A percentile compares a stretch with the other conserved stretches of the same genome.
Evolutionary conservation across 2,113 vertebrate genomes (phyloP).

Genomic region (Scartelaos histophorus): DNA sequence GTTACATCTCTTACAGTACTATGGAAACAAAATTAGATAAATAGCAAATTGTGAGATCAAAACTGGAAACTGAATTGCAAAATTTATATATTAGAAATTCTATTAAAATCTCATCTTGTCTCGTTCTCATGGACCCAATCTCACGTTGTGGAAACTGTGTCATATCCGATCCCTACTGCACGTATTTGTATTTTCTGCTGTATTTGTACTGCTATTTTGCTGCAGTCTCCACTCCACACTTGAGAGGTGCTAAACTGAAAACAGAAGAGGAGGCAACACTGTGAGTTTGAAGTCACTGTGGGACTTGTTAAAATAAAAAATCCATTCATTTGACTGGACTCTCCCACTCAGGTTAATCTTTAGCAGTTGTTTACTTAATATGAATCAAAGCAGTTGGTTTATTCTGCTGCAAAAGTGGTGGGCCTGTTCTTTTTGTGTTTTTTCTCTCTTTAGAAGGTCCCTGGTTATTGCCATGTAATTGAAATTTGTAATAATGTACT

Average conservation of each 20-base stretch:
- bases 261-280: background rate
- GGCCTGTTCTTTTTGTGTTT: background rate
- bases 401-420: background rate
- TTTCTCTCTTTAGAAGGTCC: too few relatives aligned
- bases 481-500: too few relatives aligned
- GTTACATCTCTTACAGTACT: too few relatives aligned
- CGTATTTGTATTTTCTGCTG: background rate
- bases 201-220: background rate
- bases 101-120: too few relatives aligned
- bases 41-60: too few relatives aligned
- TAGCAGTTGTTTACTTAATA: background rate
- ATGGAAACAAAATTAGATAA: too few relatives aligned
- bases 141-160: too few relatives aligned
- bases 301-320: background rate
- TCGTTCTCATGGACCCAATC: too few relatives aligned
- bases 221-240: background rate
- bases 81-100: too few relatives aligned
- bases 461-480: too few relatives aligned
- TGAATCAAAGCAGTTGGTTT: background rate
- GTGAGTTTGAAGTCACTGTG: slow-evolving; percentile 2
- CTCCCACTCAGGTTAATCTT: background rate
- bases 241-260: background rate
- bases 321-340: background rate
- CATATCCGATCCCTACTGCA: too few relatives aligned
- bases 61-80: too few relatives aligned